phyloP scores from a whole-genome alignment of 2,888 invertebrate genomes.

The Acanthopleura granulata region DNA sequence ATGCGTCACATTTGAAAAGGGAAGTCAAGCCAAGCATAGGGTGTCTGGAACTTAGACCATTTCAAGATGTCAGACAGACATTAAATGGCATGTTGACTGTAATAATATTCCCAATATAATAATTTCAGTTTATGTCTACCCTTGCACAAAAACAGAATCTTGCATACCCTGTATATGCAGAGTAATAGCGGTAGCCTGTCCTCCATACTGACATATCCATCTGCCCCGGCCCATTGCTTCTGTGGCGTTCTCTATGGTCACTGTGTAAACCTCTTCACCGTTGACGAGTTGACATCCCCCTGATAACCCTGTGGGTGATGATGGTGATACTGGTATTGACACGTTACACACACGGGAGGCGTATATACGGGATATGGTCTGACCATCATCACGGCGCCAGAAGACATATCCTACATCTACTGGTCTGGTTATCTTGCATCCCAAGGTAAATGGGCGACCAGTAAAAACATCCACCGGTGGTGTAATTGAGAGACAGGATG shows the following conservation, averaged over 20 bases:
- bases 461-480: not conserved
- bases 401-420: not conserved
- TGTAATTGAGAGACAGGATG: not conserved
- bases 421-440: not conserved
- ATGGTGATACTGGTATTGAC: not conserved
- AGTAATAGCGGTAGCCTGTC: not conserved
- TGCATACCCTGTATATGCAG: no score
- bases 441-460: not conserved
- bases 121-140: no score
- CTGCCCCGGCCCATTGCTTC: not conserved
- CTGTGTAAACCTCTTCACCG: slow-evolving; percentile 6
- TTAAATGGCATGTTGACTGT: no score
- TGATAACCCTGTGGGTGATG: not conserved
- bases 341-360: not conserved
- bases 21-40: no score
- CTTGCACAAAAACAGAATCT: no score
- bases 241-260: not conserved
- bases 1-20: no score
- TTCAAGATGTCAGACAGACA: no score
- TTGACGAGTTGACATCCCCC: not conserved
- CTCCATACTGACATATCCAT: not conserved
- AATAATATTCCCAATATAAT: no score
- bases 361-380: not conserved
- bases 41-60: no score
- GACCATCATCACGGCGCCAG: not conserved